phyloP scores from a whole-genome alignment of 2,113 vertebrate species.

The Polypterus bichir region DNA sequence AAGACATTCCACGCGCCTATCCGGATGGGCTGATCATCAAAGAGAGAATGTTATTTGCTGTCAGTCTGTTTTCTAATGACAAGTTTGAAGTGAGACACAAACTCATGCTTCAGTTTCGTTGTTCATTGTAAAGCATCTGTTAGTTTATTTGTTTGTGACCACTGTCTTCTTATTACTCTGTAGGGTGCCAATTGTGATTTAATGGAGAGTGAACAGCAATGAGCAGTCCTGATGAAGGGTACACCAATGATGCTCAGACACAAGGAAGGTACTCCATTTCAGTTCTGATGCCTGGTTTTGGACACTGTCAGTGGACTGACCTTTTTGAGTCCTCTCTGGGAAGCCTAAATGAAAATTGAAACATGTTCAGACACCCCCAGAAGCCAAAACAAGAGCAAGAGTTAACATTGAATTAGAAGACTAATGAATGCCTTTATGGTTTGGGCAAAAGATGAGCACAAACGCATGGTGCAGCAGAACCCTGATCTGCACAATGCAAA shows the following conservation, averaged over 20 bases:
- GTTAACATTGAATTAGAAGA: slow-evolving; percentile 12
- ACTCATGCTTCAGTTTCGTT: too few species aligned
- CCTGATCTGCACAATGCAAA: slow-evolving; percentile 21
- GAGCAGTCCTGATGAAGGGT: slow-evolving; percentile 62
- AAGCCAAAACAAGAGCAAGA: slow-evolving; percentile 11
- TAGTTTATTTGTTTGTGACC: too few species aligned
- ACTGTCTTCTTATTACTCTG: too few species aligned
- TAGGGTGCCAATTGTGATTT: too few species aligned
- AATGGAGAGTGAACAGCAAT: slow-evolving; percentile 29
- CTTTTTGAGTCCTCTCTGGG: slow-evolving; percentile 19
- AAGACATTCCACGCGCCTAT: too few species aligned
- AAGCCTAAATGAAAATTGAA: slow-evolving; percentile 24
- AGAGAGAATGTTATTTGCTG: too few species aligned
- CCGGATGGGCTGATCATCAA: too few species aligned
- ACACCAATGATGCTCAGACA: slow-evolving; percentile 58
- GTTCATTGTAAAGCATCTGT: too few species aligned
- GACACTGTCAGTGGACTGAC: slow-evolving; percentile 42
- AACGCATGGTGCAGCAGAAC: not conserved
- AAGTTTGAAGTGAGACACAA: too few species aligned
- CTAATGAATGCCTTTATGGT: slow-evolving; percentile 8
- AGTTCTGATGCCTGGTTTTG: slow-evolving; percentile 40
- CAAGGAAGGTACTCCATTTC: slow-evolving; percentile 35
- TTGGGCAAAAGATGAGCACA: slow-evolving; percentile 11
- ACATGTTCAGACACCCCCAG: slow-evolving; percentile 1
- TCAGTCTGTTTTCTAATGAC: too few species aligned